Evolutionary conservation across 1,140 invertebrate species (phyloP), one percentile per base, ranked within the genome.

Genomic region (Drosophila littoralis): DNA sequence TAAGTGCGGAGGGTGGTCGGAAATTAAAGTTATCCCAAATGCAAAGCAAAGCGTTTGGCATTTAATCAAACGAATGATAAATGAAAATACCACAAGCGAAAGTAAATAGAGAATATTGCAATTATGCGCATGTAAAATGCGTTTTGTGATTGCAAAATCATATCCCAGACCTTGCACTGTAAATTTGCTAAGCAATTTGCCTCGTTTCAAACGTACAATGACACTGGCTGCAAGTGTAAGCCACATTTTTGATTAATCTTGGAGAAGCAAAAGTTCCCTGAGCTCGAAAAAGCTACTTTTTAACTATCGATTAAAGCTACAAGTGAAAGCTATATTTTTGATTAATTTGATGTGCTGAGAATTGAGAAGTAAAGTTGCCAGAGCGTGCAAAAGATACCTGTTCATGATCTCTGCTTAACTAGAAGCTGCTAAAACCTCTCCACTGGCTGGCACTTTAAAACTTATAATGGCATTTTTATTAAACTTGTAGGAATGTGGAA

Each of bases 1-100:
- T 46, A 73, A 68, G 70, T 60, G 64, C 10, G 22, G n/a, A 6
- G 22, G 28, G 15, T 8, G 15, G 42, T 33, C 33, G 28, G 36
- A 40, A 57, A 72, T 65, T 66, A 58, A 67, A 43, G 43, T 61
- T 46, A 61, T 48, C 58, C 38, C 38, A 70, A 70, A 55, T 48
- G 35, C 36, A 38, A 38, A 48, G 51, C 63, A 45, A 65, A 45
- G 55, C 43, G 35, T 28, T 55, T 46, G 45, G 22, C 33, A 12
- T 63, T 50, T 58, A 67, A 67, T 54, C 58, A 69, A 69, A 69
- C 32, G 33, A 10, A 68, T 45, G 52, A 67, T 67, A 48, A 67
- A 43, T 10, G 12, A 48, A 28, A 42, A 68, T 51, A 32, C 45
- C 55, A 58, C 8, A 50, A 46, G 32, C 12, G 48, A 61, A 46